A percentile compares a stretch with the other conserved stretches of the same genome.
These are phyloP conservation scores for Pararge aegeria DNA, from an alignment of 1,140 invertebrate species.

Conservation along the genomic window DNA sequence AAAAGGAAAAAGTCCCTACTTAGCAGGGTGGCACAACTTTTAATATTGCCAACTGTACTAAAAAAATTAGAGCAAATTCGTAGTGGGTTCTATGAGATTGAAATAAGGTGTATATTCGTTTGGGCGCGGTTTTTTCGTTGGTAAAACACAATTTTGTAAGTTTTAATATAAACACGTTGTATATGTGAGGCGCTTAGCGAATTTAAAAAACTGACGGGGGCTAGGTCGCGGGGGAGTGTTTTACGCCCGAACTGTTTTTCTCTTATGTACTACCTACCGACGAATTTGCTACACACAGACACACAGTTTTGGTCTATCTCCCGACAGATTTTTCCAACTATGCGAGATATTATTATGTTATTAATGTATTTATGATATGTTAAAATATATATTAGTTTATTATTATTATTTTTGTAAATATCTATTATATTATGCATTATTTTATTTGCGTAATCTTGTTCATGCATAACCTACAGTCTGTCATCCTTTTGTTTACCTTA, in stretches of 20 bases:
- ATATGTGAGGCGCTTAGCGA: slow-evolving; percentile 62
- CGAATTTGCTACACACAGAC: no score
- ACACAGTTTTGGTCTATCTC: no score
- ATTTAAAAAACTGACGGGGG: slow-evolving; percentile 58
- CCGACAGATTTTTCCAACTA: no score
- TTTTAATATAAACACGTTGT: slow-evolving; percentile 61
- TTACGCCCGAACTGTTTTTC: slow-evolving; percentile 31
- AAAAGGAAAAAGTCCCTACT: slow-evolving; percentile 69
- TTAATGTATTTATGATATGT: no score
- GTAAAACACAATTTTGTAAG: slow-evolving; percentile 43
- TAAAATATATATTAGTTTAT: no score
- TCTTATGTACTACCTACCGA: slow-evolving; percentile 14
- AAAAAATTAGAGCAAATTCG: slow-evolving; percentile 22
- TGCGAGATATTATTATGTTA: no score
- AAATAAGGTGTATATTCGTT: slow-evolving; percentile 31
- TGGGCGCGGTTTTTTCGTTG: slow-evolving; percentile 21
- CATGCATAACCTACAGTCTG: no score
- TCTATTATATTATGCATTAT: no score
- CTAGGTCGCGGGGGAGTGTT: slow-evolving; percentile 45
- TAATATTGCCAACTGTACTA: slow-evolving; percentile 51
- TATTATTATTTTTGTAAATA: no score
- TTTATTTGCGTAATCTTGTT: no score
- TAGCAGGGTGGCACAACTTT: slow-evolving; percentile 74
- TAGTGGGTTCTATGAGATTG: background rate
- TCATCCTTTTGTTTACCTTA: no score